Percentiles rank a stretch among this genome's conserved stretches.
Evolutionary conservation across 2,113 vertebrate species (phyloP).

Genomic region (Odontesthes bonariensis): DNA sequence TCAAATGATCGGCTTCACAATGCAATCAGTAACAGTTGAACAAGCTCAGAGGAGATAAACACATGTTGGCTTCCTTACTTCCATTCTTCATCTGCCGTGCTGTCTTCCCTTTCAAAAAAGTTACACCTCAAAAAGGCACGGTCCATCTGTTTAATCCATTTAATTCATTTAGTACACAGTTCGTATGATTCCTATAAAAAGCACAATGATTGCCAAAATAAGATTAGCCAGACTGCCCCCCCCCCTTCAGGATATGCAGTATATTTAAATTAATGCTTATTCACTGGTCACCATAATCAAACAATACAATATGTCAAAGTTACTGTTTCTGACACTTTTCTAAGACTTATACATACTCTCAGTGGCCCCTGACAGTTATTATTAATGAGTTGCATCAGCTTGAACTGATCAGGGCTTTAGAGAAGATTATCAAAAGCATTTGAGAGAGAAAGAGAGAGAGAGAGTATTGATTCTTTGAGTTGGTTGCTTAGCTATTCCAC

Average conservation of each 20-base stretch:
- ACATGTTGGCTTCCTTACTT: background rate
- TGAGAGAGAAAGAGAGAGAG: slow-evolving; percentile 71
- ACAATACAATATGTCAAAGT: slow-evolving; percentile 39
- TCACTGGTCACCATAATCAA: slow-evolving; percentile 10
- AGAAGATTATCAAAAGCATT: slow-evolving; percentile 82
- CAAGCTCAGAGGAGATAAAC: no score
- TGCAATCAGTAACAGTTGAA: no score
- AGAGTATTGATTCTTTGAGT: slow-evolving; percentile 73
- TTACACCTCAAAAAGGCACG: background rate
- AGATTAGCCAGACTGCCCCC: background rate
- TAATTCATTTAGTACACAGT: background rate
- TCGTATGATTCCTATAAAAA: background rate
- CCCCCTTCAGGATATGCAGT: slow-evolving; percentile 1
- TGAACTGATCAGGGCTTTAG: slow-evolving; percentile 77
- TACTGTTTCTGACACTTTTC: slow-evolving; percentile 51
- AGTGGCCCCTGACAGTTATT: slow-evolving; percentile 64
- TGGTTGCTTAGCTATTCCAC: slow-evolving; percentile 74
- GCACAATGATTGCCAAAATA: background rate
- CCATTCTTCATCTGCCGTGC: background rate
- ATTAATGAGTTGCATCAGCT: slow-evolving; percentile 77
- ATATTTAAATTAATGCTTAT: slow-evolving; percentile 29
- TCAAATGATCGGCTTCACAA: background rate
- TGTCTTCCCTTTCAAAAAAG: background rate
- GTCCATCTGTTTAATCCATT: background rate
- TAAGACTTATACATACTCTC: slow-evolving; percentile 56